Evolutionary conservation across 92 coral and sea anemone species (phyloP).

Genomic region (Paramuricea clavata): DNA sequence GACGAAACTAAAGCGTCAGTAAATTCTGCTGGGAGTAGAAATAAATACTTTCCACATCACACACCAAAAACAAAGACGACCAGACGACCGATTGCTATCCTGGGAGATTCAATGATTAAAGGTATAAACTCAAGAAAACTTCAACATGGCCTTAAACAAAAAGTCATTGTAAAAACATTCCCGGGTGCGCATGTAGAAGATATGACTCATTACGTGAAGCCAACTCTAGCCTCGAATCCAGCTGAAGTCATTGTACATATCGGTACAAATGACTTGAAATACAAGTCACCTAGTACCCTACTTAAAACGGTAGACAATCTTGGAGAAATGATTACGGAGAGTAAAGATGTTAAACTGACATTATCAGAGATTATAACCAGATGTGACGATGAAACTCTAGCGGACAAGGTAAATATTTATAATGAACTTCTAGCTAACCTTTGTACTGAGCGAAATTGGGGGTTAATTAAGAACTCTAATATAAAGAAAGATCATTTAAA

Average conservation of each 20-base stretch:
- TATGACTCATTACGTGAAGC: conserved; percentile 26
- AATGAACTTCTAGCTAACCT: conserved; percentile 12
- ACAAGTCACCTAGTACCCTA: conserved; percentile 17
- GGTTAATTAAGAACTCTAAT: conserved; percentile 1
- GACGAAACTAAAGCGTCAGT: too few species aligned
- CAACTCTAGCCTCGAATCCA: too few species aligned
- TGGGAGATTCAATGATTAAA: conserved; percentile 30
- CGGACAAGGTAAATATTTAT: conserved; percentile 28
- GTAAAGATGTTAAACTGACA: not conserved
- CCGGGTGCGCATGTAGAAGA: conserved; percentile 27
- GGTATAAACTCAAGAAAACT: conserved; percentile 5
- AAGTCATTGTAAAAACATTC: conserved; percentile 22
- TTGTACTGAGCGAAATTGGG: too few species aligned
- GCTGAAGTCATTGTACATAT: too few species aligned
- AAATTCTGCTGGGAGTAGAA: too few species aligned
- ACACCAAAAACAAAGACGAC: too few species aligned
- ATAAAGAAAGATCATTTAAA: conserved; percentile 15
- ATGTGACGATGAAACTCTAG: conserved; percentile 4
- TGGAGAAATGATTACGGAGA: conserved; percentile 8
- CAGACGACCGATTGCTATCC: not conserved
- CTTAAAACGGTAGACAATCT: conserved; percentile 7
- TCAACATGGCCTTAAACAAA: not conserved
- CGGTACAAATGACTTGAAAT: conserved; percentile 16
- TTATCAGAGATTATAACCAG: conserved; percentile 30
- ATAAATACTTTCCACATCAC: too few species aligned